Conservation (phyloP, 2,797 vertebrate genomes). For the Aldrovandia affinis region DNA sequence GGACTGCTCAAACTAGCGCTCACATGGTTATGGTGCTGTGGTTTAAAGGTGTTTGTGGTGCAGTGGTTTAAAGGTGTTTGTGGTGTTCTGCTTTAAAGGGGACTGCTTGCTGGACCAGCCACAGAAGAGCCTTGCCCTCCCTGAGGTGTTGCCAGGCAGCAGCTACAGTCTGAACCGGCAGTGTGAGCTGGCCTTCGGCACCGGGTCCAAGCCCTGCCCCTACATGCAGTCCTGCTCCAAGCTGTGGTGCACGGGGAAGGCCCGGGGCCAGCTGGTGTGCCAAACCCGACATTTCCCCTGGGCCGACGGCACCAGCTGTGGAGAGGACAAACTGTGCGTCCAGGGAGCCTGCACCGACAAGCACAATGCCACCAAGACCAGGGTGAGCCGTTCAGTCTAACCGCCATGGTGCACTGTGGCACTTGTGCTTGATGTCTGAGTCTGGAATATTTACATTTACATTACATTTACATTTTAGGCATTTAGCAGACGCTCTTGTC, state of each 20-base stretch:
- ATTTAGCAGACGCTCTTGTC: too few relatives aligned
- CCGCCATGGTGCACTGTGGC: neutral
- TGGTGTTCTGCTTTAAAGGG: slow-evolving; percentile 67
- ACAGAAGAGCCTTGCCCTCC: slow-evolving; percentile 82
- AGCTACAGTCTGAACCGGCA: slow-evolving; percentile 89
- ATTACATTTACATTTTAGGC: too few relatives aligned
- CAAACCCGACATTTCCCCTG: slow-evolving; percentile 98
- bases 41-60: slow-evolving; percentile 68
- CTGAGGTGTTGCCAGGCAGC: slow-evolving; percentile 79
- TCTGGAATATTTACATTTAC: slow-evolving; percentile 1
- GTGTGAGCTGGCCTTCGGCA: slow-evolving; percentile 92
- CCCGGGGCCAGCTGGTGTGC: slow-evolving; percentile 90
- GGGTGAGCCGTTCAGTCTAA: slow-evolving; percentile 68
- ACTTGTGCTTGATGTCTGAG: neutral
- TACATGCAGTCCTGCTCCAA: slow-evolving; percentile 92
- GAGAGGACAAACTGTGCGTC: slow-evolving; percentile 84
- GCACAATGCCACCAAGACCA: slow-evolving; percentile 71
- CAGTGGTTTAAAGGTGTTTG: slow-evolving; percentile 69
- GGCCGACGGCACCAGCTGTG: slow-evolving; percentile 94
- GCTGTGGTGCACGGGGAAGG: slow-evolving; percentile 95
- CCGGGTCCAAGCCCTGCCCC: slow-evolving; percentile 90
- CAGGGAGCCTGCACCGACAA: slow-evolving; percentile 84
- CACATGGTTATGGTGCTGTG: neutral
- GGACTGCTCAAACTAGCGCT: neutral
- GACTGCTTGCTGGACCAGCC: slow-evolving; percentile 95